These are phyloP conservation scores for Tympanuchus pallidicinctus DNA, from an alignment of 2,113 vertebrate species.

Conservation along the genomic window DNA sequence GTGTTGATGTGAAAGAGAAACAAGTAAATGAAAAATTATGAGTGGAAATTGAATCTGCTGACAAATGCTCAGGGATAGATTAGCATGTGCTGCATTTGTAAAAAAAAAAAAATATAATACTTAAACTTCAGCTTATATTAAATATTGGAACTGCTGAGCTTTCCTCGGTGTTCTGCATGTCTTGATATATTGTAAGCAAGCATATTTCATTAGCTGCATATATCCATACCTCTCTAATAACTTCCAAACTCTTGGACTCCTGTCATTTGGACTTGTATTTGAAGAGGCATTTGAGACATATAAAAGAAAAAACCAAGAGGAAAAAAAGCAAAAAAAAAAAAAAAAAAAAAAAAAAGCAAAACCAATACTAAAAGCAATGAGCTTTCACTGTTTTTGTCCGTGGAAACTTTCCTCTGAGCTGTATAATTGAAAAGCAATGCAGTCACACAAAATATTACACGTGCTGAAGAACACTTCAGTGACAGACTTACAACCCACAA, in stretches of 20 bases:
- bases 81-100: slow-evolving; percentile 74
- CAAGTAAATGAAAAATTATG: slow-evolving; percentile 76
- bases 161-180: slow-evolving; percentile 67
- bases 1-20: slow-evolving; percentile 58
- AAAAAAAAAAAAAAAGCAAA: slow-evolving; percentile 8
- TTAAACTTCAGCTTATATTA: slow-evolving; percentile 76
- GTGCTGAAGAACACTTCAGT: slow-evolving; percentile 36
- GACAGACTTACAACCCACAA: slow-evolving; percentile 34
- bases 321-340: slow-evolving; percentile 24
- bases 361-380: slow-evolving; percentile 26
- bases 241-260: slow-evolving; percentile 69
- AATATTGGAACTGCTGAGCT: slow-evolving; percentile 77
- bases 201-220: slow-evolving; percentile 78
- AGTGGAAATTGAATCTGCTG: slow-evolving; percentile 76
- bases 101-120: slow-evolving; percentile 52
- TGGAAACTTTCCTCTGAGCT: slow-evolving; percentile 67
- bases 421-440: slow-evolving; percentile 74
- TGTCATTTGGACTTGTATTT: slow-evolving; percentile 73
- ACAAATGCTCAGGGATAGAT: slow-evolving; percentile 73
- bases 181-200: slow-evolving; percentile 66
- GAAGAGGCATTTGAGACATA: slow-evolving; percentile 70
- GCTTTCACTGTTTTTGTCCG: slow-evolving; percentile 67
- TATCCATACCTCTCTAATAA: slow-evolving; percentile 78
- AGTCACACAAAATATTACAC: slow-evolving; percentile 62
- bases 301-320: too few relatives aligned